phyloP scores from a whole-genome alignment of 2,888 invertebrate genomes.

The Drosophila putrida region DNA sequence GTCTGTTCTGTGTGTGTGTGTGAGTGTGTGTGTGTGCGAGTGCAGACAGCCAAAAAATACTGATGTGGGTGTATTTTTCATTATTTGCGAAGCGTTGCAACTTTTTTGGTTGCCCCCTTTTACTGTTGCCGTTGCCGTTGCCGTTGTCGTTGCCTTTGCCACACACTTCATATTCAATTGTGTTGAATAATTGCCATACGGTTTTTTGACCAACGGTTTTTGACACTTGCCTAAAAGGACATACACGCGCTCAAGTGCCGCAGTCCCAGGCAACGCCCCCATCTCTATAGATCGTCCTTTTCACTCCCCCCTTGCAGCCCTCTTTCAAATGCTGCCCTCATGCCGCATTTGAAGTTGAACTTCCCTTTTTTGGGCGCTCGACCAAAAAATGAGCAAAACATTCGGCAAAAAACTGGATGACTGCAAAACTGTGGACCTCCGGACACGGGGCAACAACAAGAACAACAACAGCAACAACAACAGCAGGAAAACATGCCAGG shows the following conservation, averaged over 20 bases:
- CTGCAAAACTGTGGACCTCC: conserved; percentile 45
- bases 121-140: conserved; percentile 51
- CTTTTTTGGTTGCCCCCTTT: conserved; percentile 43
- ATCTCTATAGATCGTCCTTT: conserved; percentile 7
- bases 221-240: conserved; percentile 83
- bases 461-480: conserved; percentile 46
- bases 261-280: conserved; percentile 28
- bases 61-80: conserved; percentile 82
- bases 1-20: conserved; percentile 44
- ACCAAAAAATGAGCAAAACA: conserved; percentile 76
- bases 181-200: conserved; percentile 85
- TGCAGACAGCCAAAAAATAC: conserved; percentile 80
- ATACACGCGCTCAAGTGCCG: conserved; percentile 69
- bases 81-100: conserved; percentile 79
- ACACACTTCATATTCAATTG: conserved; percentile 85
- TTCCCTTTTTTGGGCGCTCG: conserved; percentile 45
- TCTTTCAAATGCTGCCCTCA: conserved; percentile 47
- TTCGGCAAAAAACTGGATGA: conserved; percentile 53
- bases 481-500: conserved; percentile 71
- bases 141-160: conserved; percentile 66
- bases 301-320: not conserved
- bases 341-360: conserved; percentile 77
- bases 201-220: conserved; percentile 84
- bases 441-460: conserved; percentile 47
- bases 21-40: conserved; percentile 44